Evolutionary conservation across 2,797 vertebrate genomes (phyloP).

Genomic region (Carduelis carduelis): DNA sequence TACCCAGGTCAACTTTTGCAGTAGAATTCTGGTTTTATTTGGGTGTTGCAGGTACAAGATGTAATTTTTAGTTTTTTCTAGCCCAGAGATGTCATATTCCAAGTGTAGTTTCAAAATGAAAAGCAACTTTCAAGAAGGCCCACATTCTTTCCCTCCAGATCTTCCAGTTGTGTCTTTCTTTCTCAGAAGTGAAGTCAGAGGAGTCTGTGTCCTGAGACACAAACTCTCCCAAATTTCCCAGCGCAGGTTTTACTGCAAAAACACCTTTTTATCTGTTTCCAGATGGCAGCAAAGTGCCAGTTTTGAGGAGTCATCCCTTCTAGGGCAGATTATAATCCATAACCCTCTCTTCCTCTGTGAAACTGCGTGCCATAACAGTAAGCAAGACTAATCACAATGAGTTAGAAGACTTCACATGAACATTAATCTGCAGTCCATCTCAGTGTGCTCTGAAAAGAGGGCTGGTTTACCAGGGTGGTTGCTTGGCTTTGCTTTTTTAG

Average conservation of each 20-base stretch:
- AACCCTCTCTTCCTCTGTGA: not conserved
- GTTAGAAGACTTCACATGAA: not conserved
- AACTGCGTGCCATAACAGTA: not conserved
- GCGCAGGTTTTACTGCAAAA: not conserved
- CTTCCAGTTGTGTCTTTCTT: not conserved
- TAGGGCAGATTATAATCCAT: not conserved
- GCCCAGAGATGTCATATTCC: not conserved
- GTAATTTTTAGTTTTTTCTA: not conserved
- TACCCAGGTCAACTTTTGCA: not conserved
- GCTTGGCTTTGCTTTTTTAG: not conserved
- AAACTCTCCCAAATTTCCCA: not conserved
- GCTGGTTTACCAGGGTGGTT: not conserved
- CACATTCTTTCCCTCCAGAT: not conserved
- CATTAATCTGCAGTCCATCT: not conserved
- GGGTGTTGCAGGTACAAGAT: not conserved
- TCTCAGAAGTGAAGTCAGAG: not conserved
- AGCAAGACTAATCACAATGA: not conserved
- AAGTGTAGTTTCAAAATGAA: not conserved
- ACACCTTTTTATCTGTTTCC: not conserved
- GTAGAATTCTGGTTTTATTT: not conserved
- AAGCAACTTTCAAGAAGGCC: not conserved
- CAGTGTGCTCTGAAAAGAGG: not conserved
- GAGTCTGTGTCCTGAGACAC: not conserved
- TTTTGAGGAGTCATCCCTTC: not conserved
- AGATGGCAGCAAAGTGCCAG: not conserved